phyloP scores from a whole-genome alignment of 2,888 invertebrate genomes.

The Metellina segmentata region DNA sequence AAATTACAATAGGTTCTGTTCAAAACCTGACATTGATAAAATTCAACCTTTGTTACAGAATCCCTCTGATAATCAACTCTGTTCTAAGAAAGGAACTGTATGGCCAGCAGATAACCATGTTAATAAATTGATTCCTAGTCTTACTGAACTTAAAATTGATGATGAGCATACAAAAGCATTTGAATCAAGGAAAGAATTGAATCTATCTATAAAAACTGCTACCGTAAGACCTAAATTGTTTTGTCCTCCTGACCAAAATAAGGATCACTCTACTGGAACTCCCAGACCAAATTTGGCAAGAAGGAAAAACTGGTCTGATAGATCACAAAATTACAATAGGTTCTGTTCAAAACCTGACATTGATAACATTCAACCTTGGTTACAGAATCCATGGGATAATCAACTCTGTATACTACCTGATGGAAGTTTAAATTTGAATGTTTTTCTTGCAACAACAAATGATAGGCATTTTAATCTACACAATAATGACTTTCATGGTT shows the following conservation, averaged over 20 bases:
- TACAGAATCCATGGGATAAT: too few relatives aligned
- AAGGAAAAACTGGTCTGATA: not conserved
- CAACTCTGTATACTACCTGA: too few relatives aligned
- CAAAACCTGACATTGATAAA: too few relatives aligned
- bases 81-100: not conserved
- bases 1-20: not conserved
- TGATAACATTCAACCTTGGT: too few relatives aligned
- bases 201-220: not conserved
- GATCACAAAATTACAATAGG: not conserved
- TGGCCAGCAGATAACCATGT: slow-evolving; percentile 8
- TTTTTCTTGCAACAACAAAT: not conserved
- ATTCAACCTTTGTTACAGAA: too few relatives aligned
- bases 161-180: not conserved
- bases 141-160: not conserved
- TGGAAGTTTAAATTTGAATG: too few relatives aligned
- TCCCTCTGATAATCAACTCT: too few relatives aligned
- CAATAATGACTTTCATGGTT: not conserved
- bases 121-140: slow-evolving; percentile 4
- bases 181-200: not conserved
- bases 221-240: not conserved
- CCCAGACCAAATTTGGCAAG: not conserved
- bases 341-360: not conserved
- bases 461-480: not conserved
- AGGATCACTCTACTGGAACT: too few relatives aligned
- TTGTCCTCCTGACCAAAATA: not conserved